Evolutionary conservation across 2,113 vertebrate genomes (phyloP), one percentile per base, ranked within the genome.

Genomic region (Macrotis lagotis): DNA sequence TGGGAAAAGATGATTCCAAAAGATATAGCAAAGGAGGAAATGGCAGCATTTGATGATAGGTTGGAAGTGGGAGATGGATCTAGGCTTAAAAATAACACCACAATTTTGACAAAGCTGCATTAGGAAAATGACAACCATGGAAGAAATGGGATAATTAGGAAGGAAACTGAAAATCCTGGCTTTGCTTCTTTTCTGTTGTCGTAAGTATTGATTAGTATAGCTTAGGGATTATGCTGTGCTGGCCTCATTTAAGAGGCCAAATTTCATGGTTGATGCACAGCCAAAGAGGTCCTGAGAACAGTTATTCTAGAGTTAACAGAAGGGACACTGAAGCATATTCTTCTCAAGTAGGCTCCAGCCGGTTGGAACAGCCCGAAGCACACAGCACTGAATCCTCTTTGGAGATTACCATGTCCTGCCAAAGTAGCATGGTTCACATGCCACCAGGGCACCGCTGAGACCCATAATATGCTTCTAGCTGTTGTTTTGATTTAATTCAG

Each of bases 401-500:
- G 59, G 31, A n/a, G 31, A 74, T 74, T 74, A 74, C 66, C 44
- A n/a, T 22, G 37, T 44, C n/a, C n/a, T 44, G n/a, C 16, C 66
- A 44, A 44, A 83, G 37, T 22, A 83, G 66, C 14, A 74, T n/a
- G 37, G 66, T 7, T n/a, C 16, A 74, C 37, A n/a, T 66, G 31
- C 37, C 6, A 22, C 66, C 8, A 83, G 89, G 26, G 88, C 91
- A 89, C 51, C 24, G 93, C 90, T 94, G 93, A 96, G 37, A 91
- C 83, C n/a, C 53, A 91, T 91, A 90, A 74, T 93, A 44, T 51
- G 28, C 47, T 91, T 94, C 91, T 91, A 91, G 91, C 2, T 3
- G 90, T 92, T 94, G 44, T 94, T 96, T 97, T 91, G 14, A 92
- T n/a, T 96, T 91, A 91, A 93, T 26, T 95, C 55, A 0, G 47